Conservation (phyloP, 2,113 vertebrate genomes). For the Oncorhynchus clarkii region DNA sequence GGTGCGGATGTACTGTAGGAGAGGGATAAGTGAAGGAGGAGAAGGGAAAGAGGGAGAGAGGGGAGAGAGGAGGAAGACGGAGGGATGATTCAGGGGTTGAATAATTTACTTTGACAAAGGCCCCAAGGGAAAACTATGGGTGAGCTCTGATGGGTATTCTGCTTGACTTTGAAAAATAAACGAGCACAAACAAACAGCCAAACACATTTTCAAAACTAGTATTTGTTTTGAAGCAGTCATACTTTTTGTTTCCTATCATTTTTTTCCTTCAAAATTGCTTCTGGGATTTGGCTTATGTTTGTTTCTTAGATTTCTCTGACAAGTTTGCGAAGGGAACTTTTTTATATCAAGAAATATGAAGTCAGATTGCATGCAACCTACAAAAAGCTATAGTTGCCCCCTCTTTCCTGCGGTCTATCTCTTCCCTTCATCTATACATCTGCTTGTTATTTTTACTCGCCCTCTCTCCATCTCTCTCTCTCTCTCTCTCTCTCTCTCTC, state of each 20-base stretch:
- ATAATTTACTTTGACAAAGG: constrained; percentile 40
- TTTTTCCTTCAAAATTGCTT: constrained; percentile 19
- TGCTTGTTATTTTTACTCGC: constrained; percentile 27
- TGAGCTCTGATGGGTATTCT: constrained; percentile 19
- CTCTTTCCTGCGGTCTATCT: constrained; percentile 9
- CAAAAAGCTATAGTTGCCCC: constrained; percentile 1
- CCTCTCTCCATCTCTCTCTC: neutral
- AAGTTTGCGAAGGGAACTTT: constrained; percentile 22
- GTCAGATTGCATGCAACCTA: constrained; percentile 10
- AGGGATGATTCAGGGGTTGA: constrained; percentile 39
- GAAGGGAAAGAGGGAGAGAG: neutral
- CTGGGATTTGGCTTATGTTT: constrained; percentile 29
- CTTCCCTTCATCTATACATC: constrained; percentile 10
- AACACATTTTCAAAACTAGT: neutral
- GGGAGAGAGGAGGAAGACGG: constrained; percentile 17
- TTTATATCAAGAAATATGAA: constrained; percentile 24
- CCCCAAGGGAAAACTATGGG: constrained; percentile 12
- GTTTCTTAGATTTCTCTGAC: constrained; percentile 23
- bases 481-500: neutral
- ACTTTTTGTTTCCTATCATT: neutral
- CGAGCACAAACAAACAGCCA: constrained; percentile 4
- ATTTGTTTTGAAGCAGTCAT: constrained; percentile 22
- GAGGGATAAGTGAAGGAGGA: constrained; percentile 12
- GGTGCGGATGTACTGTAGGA: neutral
- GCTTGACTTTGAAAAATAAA: constrained; percentile 25